Base-by-base conservation (phyloP, 2,888 invertebrate species). In the Toxonevra muliebris region DNA sequence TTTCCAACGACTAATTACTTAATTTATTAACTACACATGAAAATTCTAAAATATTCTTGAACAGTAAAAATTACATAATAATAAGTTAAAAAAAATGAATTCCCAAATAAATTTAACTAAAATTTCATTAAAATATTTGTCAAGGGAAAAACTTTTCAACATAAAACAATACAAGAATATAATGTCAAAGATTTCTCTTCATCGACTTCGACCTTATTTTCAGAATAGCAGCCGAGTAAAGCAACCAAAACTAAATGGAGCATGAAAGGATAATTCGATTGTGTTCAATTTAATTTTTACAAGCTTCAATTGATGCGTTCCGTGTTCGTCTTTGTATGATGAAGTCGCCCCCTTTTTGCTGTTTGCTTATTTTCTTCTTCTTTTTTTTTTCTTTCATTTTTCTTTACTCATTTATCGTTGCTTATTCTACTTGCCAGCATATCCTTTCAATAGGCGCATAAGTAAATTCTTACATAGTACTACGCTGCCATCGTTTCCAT, bases 241-340 rank as follows among this genome's bases (percentile, higher is more conserved):
- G 13, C 13, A 48, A 13, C 48, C 48, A n/a, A 57, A 61, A 61
- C 63, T 74, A 77, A 80, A 80, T 79, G 76, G 75, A 79, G 78
- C 81, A 77, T 76, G 73, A 77, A 77, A 76, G 78, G 75, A 80
- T 83, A 83, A 83, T 83, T 83, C 80, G 84, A 84, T 84, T 84
- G 83, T 80, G 84, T 83, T 82, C 82, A 84, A 83, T 84, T 83
- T 84, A 83, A 84, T 84, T 83, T 83, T 80, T 82, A 84, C 82
- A 84, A 84, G 83, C 84, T 82, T 81, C 83, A 78, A 76, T 82
- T 78, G 79, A 71, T 71, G 15, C 66, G 69, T 60, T 40, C 63
- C 66, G 19, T 60, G 61, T 45, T 57, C 41, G 13, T 58, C 61
- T 58, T 42, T 20, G 55, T 41, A 40, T n/a, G 20, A 30, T 15